Evolutionary conservation across 2,888 invertebrate genomes (phyloP), one percentile per base, ranked within the genome.

Genomic region (Lasioglossum zephyrum): DNA sequence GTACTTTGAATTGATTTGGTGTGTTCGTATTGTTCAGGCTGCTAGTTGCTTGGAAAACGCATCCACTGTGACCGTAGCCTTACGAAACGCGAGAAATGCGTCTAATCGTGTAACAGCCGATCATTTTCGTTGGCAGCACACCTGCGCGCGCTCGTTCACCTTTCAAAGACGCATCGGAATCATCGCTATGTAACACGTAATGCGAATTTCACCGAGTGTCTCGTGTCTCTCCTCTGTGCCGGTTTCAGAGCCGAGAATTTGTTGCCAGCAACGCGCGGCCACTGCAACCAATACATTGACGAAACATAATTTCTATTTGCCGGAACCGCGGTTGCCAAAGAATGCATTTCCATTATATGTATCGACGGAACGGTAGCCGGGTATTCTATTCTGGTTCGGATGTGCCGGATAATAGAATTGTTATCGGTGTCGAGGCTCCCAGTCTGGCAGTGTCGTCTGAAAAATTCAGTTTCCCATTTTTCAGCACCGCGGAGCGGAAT

Each of bases 171-270:
- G 47, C 76, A 22, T 76, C 63, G 53, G 85, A 83, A 82, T 85
- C 85, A 83, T 85, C 83, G 83, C 83, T 85, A 85, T 79, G 76
- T 85, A 76, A 85, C 78, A 73, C 79, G 83, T 82, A 75, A 85
- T 57, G 85, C 79, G 83, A 85, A 85, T 85, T 85, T 85, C 85
- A 85, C 85, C 85, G 83, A 47, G 79, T 75, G 76, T 73, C 83
- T 73, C 76, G 83, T 31, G 31, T 31, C 31, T 83, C 83, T 78
- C 72, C 82, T 78, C 82, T 72, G 85, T 76, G 83, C 72, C 63
- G 72, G 75, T 83, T 83, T 79, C 75, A 72, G 73, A 75, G 72
- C 31, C 1, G 79, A 66, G 76, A 77, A 36, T 66, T 26, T 16
- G 5, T 60, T 60, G 60, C 16, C 60, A 60, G 60, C 26, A 26